phyloP scores from a whole-genome alignment of 2,797 vertebrate species.

The Erethizon dorsatum region DNA sequence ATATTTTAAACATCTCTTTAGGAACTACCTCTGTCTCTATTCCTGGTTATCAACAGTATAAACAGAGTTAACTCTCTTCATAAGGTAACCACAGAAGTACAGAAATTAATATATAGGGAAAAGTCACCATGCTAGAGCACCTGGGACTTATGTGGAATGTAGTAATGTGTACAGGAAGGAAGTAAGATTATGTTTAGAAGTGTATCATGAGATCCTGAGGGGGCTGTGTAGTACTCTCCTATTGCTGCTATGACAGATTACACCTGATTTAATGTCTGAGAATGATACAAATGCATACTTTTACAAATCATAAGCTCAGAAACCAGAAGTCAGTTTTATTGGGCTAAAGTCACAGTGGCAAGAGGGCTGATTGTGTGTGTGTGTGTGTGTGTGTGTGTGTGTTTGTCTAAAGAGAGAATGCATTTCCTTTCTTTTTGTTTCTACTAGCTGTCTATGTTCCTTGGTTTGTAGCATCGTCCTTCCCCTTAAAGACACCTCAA shows the following conservation, averaged over 20 bases:
- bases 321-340: background rate
- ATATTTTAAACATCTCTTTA: background rate
- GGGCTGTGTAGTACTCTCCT: background rate
- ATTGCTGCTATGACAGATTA: background rate
- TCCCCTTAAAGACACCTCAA: background rate
- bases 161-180: background rate
- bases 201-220: background rate
- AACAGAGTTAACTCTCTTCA: background rate
- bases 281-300: background rate
- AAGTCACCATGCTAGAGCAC: background rate
- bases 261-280: background rate
- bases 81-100: background rate
- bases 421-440: background rate
- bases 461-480: too few species aligned
- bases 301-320: background rate
- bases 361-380: background rate
- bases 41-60: background rate
- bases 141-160: background rate
- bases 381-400: background rate
- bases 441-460: too few species aligned
- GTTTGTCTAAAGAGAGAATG: background rate
- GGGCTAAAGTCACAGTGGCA: background rate
- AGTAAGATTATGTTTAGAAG: background rate
- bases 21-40: background rate
- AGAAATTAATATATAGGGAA: background rate